Percentiles rank a stretch among this genome's conserved stretches.
These are phyloP conservation scores for Chelonia mydas DNA, from an alignment of 2,797 vertebrate genomes.

Conservation along the genomic window DNA sequence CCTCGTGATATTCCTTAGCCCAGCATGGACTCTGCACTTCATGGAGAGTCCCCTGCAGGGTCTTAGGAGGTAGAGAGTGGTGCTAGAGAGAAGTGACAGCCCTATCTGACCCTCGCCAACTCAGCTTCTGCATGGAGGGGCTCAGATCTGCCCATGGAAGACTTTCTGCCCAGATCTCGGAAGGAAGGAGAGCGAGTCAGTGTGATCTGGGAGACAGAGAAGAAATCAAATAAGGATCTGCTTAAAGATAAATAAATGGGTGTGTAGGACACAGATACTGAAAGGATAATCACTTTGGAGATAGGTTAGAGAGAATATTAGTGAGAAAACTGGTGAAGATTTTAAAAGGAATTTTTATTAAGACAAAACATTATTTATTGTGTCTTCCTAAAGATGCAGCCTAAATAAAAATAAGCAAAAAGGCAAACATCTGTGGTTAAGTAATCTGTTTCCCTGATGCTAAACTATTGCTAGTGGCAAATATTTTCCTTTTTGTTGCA, in stretches of 20 bases:
- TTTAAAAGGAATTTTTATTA: conserved; percentile 17
- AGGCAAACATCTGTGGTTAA: conserved; percentile 10
- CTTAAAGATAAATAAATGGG: conserved; percentile 31
- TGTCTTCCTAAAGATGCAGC: neutral
- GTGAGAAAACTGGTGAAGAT: conserved; percentile 22
- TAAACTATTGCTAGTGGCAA: neutral
- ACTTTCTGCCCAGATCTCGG: neutral
- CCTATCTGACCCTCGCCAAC: neutral
- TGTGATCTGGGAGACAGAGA: neutral
- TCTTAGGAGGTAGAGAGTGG: neutral
- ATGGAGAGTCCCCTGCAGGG: neutral
- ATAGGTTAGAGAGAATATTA: neutral
- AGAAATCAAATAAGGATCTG: conserved; percentile 17
- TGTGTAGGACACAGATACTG: neutral
- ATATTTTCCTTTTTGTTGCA: conserved; percentile 14
- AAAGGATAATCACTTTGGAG: conserved; percentile 43
- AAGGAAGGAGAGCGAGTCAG: neutral
- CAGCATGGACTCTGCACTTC: neutral
- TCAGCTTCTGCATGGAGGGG: neutral
- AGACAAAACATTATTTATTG: neutral
- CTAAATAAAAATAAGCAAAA: conserved; percentile 39
- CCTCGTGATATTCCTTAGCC: neutral
- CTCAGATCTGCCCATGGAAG: neutral
- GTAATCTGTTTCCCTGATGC: neutral
- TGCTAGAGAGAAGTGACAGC: neutral